Evolutionary conservation across 2,113 vertebrate genomes (phyloP), one percentile per base, ranked within the genome.

Genomic region (Oreochromis spilurus): DNA sequence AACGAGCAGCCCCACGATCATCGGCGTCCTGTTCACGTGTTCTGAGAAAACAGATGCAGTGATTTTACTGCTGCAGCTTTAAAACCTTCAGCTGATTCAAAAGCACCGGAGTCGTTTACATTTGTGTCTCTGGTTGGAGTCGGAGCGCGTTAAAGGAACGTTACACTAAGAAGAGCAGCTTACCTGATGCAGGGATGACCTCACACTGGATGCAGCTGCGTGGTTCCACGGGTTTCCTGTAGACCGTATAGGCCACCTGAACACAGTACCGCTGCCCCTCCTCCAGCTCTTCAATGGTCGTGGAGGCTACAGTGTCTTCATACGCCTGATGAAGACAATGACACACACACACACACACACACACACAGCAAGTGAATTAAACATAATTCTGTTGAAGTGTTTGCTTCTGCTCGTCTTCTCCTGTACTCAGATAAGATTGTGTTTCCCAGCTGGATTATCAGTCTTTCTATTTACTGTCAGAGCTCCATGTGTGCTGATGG

Each of bases 241-340:
- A 0, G 5, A 24, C 4, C 7, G 0, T 0, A 14, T 55, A 80
- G 34, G 13, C 21, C 52, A 80, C 78, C 31, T 36, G 12, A 38
- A 40, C 52, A 16, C 78, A 80, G 78, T 80, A 80, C 19, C 3
- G 52, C 52, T 55, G 78, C 17, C 78, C 78, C 11, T 16, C 78
- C 52, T 79, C 34, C 34, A 79, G 78, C 0, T 40, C 5, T 0
- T 0, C 4, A 1, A 79, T 11, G n/a, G 78, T 55, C 8, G 0
- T 0, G 31, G 78, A 79, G 7, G 0, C 8, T 11, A 1, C 3
- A 9, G 52, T 40, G 11, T 24, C 34, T 2, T 3, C 7, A 21
- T 24, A 34, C 4, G 58, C 58, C 19, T 52, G 50, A 52, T 52
- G 29, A 5, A 29, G 29, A 29, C 29, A 29, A 29, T 29, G 29